Base-by-base conservation (phyloP, 2,797 vertebrate species). In the Sebastes kiyomatsui region DNA sequence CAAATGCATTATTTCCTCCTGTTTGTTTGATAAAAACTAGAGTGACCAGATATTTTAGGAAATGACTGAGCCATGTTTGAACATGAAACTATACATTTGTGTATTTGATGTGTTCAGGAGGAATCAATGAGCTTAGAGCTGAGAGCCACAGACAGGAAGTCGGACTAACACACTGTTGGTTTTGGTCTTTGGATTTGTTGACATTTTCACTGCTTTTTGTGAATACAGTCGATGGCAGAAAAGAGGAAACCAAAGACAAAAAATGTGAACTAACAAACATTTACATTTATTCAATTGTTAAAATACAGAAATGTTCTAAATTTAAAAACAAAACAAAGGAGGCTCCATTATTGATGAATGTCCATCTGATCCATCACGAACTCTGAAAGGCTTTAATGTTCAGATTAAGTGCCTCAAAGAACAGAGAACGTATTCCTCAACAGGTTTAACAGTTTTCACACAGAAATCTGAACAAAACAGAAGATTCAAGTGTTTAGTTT, bases 251-350 rank as follows among this genome's bases (percentile, higher is more conserved):
- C 1, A 20, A n/a, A 72, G 11, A 16, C 11, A 4, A 33, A 58
- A n/a, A 32, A 54, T 18, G 7, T 72, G 30, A 79, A 49, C 3
- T 1, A 61, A 42, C 14, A 64, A 74, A 81, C 75, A 79, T 83
- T 72, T 28, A 81, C 61, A 81, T 92, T 92, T 92, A 93, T 90
- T 93, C 4, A 88, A 49, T 55, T 28, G 27, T 80, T 77, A 84
- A 87, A 88, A 88, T 59, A 87, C 77, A 76, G 2, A 75, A 25
- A 59, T 2, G 20, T 18, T 54, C n/a, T 1, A 52, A 66, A 77
- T 12, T 32, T 56, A 46, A 69, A 72, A 64, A 71, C 8, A 25
- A 8, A 32, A 64, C 5, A 13, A 67, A 55, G 2, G 7, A 33
- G 1, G 4, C 32, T 12, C 20, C n/a, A 27, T 66, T 38, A 28